These are phyloP conservation scores for Atrina japonica DNA, from an alignment of 2,888 invertebrate species.

Conservation along the genomic window DNA sequence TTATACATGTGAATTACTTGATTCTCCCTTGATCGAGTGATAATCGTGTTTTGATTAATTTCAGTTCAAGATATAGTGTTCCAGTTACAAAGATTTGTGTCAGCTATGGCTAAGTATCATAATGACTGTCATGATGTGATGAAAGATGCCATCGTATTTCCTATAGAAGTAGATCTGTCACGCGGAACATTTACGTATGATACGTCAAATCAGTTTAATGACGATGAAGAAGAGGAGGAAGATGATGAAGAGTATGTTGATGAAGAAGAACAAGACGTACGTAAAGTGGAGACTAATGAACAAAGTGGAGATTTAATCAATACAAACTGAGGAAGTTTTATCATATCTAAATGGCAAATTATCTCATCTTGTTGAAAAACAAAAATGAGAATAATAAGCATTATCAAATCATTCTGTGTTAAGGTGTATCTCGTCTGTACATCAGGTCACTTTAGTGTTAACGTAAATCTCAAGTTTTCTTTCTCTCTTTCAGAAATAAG, in stretches of 20 bases:
- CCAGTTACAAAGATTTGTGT: constrained; percentile 88
- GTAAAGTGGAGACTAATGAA: constrained; percentile 42
- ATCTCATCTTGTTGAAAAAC: no score
- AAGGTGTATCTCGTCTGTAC: no score
- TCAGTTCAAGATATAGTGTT: constrained; percentile 92
- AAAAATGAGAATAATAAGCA: no score
- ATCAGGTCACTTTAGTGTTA: no score
- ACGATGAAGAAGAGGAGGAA: constrained; percentile 76
- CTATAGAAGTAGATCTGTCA: constrained; percentile 96
- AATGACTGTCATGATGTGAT: constrained; percentile 89
- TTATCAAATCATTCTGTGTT: no score
- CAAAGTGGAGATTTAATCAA: constrained; percentile 68
- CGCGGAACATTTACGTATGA: constrained; percentile 93
- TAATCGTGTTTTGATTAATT: constrained; percentile 45
- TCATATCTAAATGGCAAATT: background rate
- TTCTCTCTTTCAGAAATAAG: no score
- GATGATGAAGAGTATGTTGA: constrained; percentile 72
- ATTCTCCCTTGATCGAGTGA: background rate
- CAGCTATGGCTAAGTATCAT: constrained; percentile 89
- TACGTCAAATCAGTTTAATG: constrained; percentile 77
- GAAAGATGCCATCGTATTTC: constrained; percentile 89
- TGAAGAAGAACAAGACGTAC: constrained; percentile 51
- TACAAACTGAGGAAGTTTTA: constrained; percentile 57
- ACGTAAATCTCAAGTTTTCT: no score
- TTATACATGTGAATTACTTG: background rate